Evolutionary conservation across 2,797 vertebrate genomes (phyloP).

Genomic region (Orestias chungarensis): DNA sequence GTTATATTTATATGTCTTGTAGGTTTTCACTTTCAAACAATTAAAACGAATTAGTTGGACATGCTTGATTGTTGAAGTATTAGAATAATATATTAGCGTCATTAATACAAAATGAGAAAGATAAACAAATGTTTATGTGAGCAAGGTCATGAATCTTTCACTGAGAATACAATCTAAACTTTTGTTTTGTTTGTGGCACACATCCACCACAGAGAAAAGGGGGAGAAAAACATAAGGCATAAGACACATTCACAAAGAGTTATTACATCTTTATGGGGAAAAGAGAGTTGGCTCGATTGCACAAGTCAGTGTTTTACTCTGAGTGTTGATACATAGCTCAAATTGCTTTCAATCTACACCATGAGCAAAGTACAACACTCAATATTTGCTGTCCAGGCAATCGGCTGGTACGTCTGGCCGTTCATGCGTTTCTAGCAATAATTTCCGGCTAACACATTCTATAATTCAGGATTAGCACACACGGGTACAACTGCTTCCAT

Average conservation of each 20-base stretch:
- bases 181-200: neutral
- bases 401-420: neutral
- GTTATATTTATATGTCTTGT: neutral
- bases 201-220: neutral
- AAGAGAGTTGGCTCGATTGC: neutral
- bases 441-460: conserved; percentile 7
- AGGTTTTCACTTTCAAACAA: neutral
- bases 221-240: neutral
- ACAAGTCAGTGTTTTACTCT: neutral
- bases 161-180: neutral
- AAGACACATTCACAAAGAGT: neutral
- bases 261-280: neutral
- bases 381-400: conserved; percentile 2
- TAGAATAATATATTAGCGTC: neutral
- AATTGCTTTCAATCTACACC: neutral
- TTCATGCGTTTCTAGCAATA: neutral
- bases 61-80: neutral
- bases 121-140: neutral
- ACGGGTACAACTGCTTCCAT: neutral
- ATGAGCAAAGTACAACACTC: neutral
- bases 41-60: neutral
- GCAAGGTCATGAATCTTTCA: neutral
- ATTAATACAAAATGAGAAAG: neutral
- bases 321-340: conserved; percentile 4
- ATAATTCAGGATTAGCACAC: neutral